Evolutionary conservation across 2,113 vertebrate species (phyloP).

Genomic region (Hypanus sabinus): DNA sequence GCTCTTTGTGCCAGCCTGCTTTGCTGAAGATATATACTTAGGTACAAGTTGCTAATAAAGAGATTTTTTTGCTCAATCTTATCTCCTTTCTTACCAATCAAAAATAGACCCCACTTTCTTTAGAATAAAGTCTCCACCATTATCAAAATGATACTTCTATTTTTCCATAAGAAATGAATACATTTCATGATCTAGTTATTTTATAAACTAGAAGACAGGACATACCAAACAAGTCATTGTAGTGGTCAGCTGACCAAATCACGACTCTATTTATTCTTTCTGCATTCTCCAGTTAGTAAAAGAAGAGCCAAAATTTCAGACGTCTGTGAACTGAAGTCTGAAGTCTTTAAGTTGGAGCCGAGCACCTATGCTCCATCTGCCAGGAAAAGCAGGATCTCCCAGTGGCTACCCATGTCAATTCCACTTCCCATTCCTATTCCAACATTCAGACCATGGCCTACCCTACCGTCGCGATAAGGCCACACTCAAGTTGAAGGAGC

Average conservation of each 20-base stretch:
- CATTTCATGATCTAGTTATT: neutral
- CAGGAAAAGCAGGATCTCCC: no score
- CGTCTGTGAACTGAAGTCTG: neutral
- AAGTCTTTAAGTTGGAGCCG: no score
- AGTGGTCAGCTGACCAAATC: neutral
- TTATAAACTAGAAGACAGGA: neutral
- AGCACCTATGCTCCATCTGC: no score
- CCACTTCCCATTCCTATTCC: no score
- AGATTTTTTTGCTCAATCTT: no score
- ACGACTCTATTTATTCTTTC: neutral
- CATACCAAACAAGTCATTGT: neutral
- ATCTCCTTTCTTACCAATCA: neutral
- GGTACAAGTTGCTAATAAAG: no score
- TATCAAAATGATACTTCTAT: neutral
- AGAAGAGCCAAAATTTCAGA: neutral
- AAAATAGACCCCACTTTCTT: neutral
- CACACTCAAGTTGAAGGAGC: no score
- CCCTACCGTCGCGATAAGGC: no score
- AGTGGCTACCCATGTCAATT: no score
- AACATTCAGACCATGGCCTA: no score
- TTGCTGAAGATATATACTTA: neutral
- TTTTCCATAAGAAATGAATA: neutral
- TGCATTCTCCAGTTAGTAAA: neutral
- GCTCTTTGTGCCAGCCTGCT: neutral
- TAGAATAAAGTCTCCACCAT: neutral